These are phyloP conservation scores for Venustoraphidia nigricollis DNA, from an alignment of 2,888 invertebrate genomes.

Conservation along the genomic window DNA sequence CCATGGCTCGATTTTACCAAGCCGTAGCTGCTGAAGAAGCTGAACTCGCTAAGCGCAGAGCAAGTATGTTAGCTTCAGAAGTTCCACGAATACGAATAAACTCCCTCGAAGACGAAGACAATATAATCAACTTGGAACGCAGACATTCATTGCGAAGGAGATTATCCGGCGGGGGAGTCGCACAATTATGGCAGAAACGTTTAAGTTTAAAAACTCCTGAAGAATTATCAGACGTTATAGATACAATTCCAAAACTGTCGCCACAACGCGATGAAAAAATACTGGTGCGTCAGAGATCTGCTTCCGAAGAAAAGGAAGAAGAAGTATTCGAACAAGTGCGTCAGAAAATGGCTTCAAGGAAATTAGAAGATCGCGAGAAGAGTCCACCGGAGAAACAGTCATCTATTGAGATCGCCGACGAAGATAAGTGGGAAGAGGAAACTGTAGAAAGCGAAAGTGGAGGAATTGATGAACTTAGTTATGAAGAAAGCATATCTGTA, in stretches of 20 bases:
- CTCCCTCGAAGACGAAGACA: constrained; percentile 31
- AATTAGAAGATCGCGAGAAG: constrained; percentile 23
- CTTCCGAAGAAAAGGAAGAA: constrained; percentile 25
- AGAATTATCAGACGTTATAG: constrained; percentile 19
- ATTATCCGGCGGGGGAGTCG: constrained; percentile 30
- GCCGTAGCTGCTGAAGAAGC: constrained; percentile 62
- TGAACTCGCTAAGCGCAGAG: constrained; percentile 23
- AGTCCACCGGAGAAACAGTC: constrained; percentile 20
- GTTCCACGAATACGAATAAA: constrained; percentile 32
- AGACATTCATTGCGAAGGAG: constrained; percentile 30
- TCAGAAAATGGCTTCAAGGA: constrained; percentile 26
- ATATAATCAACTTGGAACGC: constrained; percentile 27
- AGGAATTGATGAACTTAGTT: constrained; percentile 14
- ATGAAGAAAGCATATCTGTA: constrained; percentile 21
- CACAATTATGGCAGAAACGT: constrained; percentile 24
- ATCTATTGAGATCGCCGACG: constrained; percentile 20
- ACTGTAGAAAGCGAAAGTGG: constrained; percentile 14
- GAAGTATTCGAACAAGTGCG: constrained; percentile 21
- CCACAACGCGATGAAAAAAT: constrained; percentile 13
- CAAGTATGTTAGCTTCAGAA: constrained; percentile 13
- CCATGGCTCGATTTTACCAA: constrained; percentile 68
- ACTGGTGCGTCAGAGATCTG: constrained; percentile 19
- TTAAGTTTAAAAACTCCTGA: constrained; percentile 20
- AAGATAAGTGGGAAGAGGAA: constrained; percentile 32
- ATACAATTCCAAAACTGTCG: constrained; percentile 4